These are phyloP conservation scores for Hydropsyche tenuis DNA, from an alignment of 1,140 invertebrate species.

Conservation along the genomic window DNA sequence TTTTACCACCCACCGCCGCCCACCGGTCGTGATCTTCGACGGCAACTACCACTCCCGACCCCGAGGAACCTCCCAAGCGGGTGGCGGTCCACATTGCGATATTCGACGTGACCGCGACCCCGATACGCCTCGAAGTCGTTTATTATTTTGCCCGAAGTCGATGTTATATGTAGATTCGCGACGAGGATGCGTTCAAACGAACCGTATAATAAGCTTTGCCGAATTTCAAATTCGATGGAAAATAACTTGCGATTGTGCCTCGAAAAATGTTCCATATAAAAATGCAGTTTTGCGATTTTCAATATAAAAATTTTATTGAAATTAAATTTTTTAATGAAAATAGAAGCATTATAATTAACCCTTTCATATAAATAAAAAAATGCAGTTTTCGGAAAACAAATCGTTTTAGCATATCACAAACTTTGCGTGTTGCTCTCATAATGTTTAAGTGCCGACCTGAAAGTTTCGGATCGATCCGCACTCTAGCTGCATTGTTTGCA, in stretches of 20 bases:
- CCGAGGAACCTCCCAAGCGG: too few species aligned
- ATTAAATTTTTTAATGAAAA: too few species aligned
- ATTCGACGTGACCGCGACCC: constrained; percentile 42
- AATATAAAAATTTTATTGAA: too few species aligned
- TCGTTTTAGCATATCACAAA: neutral
- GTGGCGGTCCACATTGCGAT: constrained; percentile 25
- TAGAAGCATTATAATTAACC: neutral
- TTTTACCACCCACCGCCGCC: constrained; percentile 25
- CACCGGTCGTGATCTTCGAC: neutral
- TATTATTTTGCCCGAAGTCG: neutral
- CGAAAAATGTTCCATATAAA: too few species aligned
- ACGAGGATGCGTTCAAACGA: constrained; percentile 7
- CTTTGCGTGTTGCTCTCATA: constrained; percentile 6
- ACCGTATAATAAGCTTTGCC: neutral
- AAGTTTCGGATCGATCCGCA: constrained; percentile 30
- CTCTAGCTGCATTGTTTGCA: constrained; percentile 33
- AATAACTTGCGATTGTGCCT: too few species aligned
- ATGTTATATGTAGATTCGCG: neutral
- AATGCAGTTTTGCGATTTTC: too few species aligned
- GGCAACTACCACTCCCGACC: too few species aligned
- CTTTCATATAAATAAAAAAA: neutral
- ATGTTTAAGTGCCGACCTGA: constrained; percentile 5
- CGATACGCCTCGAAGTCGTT: neutral
- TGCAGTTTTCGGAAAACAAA: neutral
- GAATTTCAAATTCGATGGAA: too few species aligned